Evolutionary conservation across 2,888 invertebrate genomes (phyloP).

Genomic region (Glaucopsyche alexis): DNA sequence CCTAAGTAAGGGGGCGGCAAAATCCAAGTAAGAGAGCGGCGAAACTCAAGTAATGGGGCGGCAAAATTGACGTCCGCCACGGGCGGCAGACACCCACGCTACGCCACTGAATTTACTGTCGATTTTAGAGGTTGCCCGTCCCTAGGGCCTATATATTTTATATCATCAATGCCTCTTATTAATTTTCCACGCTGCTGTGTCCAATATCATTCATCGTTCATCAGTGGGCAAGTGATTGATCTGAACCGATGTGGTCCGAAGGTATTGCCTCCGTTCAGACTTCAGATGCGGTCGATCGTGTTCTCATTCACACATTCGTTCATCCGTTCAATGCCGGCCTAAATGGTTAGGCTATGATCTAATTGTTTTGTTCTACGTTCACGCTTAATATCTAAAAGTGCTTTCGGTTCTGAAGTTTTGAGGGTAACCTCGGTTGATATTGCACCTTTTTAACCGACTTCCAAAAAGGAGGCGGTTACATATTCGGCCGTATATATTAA

Average conservation of each 20-base stretch:
- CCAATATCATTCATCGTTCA: neutral
- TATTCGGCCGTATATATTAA: no score
- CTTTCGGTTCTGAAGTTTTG: no score
- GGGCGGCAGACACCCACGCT: no score
- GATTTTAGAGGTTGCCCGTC: neutral
- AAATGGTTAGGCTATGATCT: neutral
- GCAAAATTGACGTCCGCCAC: no score
- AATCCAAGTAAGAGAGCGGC: no score
- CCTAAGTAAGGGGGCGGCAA: no score
- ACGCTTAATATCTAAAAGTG: no score
- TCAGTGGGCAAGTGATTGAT: slow-evolving; percentile 17
- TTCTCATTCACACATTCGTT: neutral
- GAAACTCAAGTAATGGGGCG: no score
- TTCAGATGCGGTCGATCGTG: neutral
- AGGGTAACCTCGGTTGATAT: no score
- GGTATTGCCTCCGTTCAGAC: slow-evolving; percentile 2
- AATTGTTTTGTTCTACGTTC: neutral
- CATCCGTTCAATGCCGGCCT: neutral
- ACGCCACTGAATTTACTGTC: no score
- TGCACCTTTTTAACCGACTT: no score
- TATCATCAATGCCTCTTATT: neutral
- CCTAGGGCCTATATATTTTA: neutral
- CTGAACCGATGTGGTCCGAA: slow-evolving; percentile 5
- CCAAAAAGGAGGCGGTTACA: no score
- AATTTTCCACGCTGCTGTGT: neutral